Evolutionary conservation across 1,140 invertebrate genomes (phyloP), one percentile per base, ranked within the genome.

Genomic region (Drosophila tristis): DNA sequence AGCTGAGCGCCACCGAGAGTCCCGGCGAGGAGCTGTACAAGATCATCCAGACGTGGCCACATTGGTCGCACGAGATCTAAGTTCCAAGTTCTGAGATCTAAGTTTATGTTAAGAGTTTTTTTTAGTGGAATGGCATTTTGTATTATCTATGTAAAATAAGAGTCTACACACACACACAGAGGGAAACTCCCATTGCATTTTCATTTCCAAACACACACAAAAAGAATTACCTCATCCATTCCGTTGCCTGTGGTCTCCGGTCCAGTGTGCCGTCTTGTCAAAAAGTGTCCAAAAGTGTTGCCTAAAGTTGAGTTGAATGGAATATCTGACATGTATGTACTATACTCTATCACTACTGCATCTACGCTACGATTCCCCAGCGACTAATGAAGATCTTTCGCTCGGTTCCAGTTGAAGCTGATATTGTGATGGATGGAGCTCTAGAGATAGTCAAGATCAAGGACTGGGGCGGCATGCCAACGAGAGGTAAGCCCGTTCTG

Each of bases 1-100:
- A 96, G 89, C 91, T 95, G 2, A 92, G 91, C 2, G 84, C 91
- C n/a, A 95, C 94, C 0, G 79, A 92, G 26, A 96, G 95, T 90
- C 95, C 95, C 7, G 95, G 96, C 2, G 82, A 93, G 35, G 89
- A 92, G 54, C 90, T 96, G 0, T 96, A 93, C 72, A 91, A 93
- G 48, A 92, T 93, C 42, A 93, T 95, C n/a, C 91, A 93, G 59
- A 93, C 62, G 4, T 95, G 94, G 95, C 92, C 93, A 5, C 93
- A 95, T 65, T 95, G 93, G 92, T 70, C 75, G 42, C 39, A 61
- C 5, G 42, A 29, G 13, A 42, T 78, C 16, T 23, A 64, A 51
- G 53, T 61, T 63, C 23, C 2, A 20, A 1, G 7, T 31, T 20
- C 20, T 50, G 25, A 23, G 13, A 29, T 48, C 25, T 50, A 50